Evolutionary conservation across 2,888 invertebrate genomes (phyloP).

Genomic region (Abrostola tripartita): DNA sequence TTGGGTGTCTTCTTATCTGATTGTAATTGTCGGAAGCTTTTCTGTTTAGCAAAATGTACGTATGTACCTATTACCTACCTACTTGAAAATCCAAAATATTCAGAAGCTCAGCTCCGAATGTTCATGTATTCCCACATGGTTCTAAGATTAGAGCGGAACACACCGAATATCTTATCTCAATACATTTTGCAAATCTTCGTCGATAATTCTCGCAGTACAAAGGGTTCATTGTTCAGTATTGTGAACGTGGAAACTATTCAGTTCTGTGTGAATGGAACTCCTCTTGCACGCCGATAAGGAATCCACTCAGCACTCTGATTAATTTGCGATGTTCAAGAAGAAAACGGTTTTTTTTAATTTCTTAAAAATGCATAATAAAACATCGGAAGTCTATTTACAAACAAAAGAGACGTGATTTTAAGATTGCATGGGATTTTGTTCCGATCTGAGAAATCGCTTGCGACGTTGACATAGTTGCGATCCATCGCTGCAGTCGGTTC

Average conservation of each 20-base stretch:
- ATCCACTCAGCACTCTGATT: conserved; percentile 47
- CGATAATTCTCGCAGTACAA: conserved; percentile 51
- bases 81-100: neutral
- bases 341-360: conserved; percentile 9
- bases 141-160: conserved; percentile 24
- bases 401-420: no score
- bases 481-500: no score
- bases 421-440: no score
- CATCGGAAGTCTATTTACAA: no score
- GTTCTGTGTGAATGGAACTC: conserved; percentile 45
- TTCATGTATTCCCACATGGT: conserved; percentile 12
- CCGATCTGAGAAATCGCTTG: no score
- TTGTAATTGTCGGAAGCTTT: neutral
- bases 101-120: neutral
- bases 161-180: conserved; percentile 33
- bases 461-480: no score
- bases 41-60: neutral
- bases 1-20: conserved; percentile 16
- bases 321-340: conserved; percentile 34
- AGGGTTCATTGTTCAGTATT: conserved; percentile 48
- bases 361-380: no score
- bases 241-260: conserved; percentile 54
- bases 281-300: conserved; percentile 17
- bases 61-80: conserved; percentile 1
- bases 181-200: conserved; percentile 45